phyloP scores from a whole-genome alignment of 2,888 invertebrate genomes.

The Coelinius sp. region DNA sequence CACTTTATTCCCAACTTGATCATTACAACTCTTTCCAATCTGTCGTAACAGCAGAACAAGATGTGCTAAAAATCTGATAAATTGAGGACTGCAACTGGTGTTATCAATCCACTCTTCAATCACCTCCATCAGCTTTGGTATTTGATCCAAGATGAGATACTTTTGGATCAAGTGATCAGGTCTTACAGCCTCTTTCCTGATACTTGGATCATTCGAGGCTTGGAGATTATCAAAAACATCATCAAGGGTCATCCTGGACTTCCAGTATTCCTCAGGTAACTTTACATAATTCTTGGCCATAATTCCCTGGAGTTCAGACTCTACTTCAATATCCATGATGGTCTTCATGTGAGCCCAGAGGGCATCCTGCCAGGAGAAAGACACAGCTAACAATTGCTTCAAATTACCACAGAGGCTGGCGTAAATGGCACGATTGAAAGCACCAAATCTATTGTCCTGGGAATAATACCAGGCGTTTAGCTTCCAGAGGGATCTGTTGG shows the following conservation, averaged over 20 bases:
- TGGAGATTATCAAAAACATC: slow-evolving; percentile 80
- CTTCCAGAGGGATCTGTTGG: slow-evolving; percentile 85
- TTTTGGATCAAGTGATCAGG: slow-evolving; percentile 87
- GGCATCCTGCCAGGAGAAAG: slow-evolving; percentile 90
- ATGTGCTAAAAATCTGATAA: slow-evolving; percentile 88
- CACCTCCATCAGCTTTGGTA: slow-evolving; percentile 80
- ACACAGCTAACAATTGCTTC: slow-evolving; percentile 81
- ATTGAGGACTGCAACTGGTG: slow-evolving; percentile 73
- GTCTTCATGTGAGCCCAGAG: slow-evolving; percentile 90
- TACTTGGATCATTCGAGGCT: slow-evolving; percentile 74
- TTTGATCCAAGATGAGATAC: slow-evolving; percentile 86
- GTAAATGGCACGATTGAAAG: slow-evolving; percentile 63
- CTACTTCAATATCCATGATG: slow-evolving; percentile 88
- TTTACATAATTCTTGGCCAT: slow-evolving; percentile 73
- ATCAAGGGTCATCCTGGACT: slow-evolving; percentile 78
- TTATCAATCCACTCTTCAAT: slow-evolving; percentile 79
- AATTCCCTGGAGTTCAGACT: slow-evolving; percentile 80
- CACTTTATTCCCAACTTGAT: slow-evolving; percentile 82
- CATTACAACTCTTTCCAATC: slow-evolving; percentile 81
- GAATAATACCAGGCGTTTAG: slow-evolving; percentile 78
- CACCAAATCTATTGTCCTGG: slow-evolving; percentile 64
- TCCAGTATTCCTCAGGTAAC: slow-evolving; percentile 81
- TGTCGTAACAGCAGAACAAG: slow-evolving; percentile 86
- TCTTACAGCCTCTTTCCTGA: slow-evolving; percentile 76
- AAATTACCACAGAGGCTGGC: slow-evolving; percentile 85